Evolutionary conservation across 2,888 invertebrate species (phyloP), one percentile per base, ranked within the genome.

Genomic region (Matsumyia berberina): DNA sequence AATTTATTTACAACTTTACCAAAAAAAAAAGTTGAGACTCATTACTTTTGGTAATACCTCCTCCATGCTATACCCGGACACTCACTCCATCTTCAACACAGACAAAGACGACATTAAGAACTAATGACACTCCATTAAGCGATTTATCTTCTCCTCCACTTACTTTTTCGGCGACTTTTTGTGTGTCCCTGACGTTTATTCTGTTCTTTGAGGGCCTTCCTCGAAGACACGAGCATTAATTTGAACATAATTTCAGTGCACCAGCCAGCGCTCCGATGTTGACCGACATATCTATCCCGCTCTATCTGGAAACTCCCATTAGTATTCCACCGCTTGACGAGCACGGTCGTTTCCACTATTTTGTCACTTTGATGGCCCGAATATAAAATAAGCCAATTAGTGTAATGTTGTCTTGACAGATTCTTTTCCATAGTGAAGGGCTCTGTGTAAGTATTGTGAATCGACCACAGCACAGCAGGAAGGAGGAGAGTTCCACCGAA

Each of bases 331-430:
- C 5, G 53, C 15, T 31, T 24, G 35, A 11, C 73, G 15, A 29
- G 19, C 12, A 33, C 33, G 64, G 74, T 64, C 64, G 15, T 24
- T 55, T 31, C 15, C 31, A 67, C 74, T 80, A 60, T 79, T 60
- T 53, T 60, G 37, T 58, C 51, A 53, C 55, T 49, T 42, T 58
- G 67, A 19, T 67, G 44, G 31, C 53, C 17, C 24, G 19, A 69
- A 76, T 57, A 57, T 58, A 58, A 77, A 76, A 76, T 64, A 81
- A 81, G 55, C 64, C 76, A 81, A 70, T 81, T 81, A 69, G 57
- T 57, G 51, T 70, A 81, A 70, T 76, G 49, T 76, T 76, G 49
- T 76, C 55, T 64, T 81, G 64, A 76, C 69, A 57, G 81, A 70
- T 70, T 81, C 51, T 42, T 44, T 76, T 49, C 49, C 9, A n/a